Conservation (phyloP, 2,888 invertebrate genomes). For the Chironomus riparius region DNA sequence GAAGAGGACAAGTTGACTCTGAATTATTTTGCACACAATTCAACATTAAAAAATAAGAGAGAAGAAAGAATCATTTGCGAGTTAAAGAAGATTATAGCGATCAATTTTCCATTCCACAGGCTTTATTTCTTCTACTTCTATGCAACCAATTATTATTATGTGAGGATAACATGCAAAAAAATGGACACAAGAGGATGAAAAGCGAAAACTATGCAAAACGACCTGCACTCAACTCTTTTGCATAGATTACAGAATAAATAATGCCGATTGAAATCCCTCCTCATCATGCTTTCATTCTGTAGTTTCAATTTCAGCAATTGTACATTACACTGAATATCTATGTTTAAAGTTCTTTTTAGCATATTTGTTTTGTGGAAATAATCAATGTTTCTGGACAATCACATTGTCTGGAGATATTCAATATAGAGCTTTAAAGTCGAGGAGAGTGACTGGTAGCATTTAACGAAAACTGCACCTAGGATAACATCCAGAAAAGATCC, state of each 20-base stretch:
- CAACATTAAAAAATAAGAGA: neutral
- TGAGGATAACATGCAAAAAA: neutral
- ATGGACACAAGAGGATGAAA: neutral
- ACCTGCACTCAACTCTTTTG: neutral
- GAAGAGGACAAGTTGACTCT: neutral
- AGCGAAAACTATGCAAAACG: neutral
- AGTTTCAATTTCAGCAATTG: neutral
- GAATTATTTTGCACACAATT: neutral
- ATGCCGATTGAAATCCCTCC: neutral
- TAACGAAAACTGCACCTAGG: too few relatives aligned
- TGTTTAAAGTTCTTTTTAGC: neutral
- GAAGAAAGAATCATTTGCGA: too few relatives aligned
- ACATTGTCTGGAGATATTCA: too few relatives aligned
- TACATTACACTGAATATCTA: neutral
- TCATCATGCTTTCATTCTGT: neutral
- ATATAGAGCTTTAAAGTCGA: too few relatives aligned
- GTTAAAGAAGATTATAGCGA: neutral
- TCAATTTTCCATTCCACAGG: neutral
- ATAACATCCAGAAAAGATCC: too few relatives aligned
- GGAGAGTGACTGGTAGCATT: too few relatives aligned
- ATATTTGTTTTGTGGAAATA: too few relatives aligned
- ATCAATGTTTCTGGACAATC: too few relatives aligned
- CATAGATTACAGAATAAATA: neutral
- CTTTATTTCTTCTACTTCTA: neutral
- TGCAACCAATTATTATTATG: slow-evolving; percentile 17